Evolutionary conservation across 2,888 invertebrate species (phyloP).

Genomic region (Microdon myrmicae): DNA sequence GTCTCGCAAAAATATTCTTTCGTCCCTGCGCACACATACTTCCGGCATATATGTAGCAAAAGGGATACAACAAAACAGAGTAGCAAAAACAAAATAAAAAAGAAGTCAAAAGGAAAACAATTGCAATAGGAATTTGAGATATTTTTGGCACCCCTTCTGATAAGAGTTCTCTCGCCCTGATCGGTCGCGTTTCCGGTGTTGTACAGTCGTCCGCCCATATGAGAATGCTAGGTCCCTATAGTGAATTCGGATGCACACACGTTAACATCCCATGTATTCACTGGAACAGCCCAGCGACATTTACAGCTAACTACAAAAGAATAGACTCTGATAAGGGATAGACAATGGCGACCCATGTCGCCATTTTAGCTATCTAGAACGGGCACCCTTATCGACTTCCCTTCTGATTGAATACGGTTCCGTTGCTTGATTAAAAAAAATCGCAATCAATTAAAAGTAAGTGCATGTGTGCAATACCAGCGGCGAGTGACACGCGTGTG

Average conservation of each 20-base stretch:
- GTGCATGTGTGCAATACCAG: constrained; percentile 28
- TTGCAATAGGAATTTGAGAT: constrained; percentile 13
- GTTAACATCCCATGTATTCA: constrained; percentile 19
- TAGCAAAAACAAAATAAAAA: constrained; percentile 13
- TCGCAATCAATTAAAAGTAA: constrained; percentile 49
- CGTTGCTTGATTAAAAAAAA: constrained; percentile 51
- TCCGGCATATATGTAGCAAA: constrained; percentile 32
- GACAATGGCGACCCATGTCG: constrained; percentile 32
- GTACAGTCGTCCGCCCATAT: constrained; percentile 37
- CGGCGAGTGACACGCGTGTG: constrained; percentile 36
- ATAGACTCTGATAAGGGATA: constrained; percentile 43
- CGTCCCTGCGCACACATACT: constrained; percentile 20
- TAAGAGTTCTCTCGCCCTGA: constrained; percentile 24
- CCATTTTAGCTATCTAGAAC: constrained; percentile 18
- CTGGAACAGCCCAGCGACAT: constrained; percentile 18
- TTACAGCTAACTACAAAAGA: constrained; percentile 42
- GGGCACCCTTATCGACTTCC: constrained; percentile 46
- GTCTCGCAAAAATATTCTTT: constrained; percentile 20
- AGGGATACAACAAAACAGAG: no score
- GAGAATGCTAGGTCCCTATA: no score
- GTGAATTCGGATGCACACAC: no score
- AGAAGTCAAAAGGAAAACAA: no score
- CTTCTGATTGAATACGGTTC: constrained; percentile 50
- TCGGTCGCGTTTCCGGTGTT: constrained; percentile 21
- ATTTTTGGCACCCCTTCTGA: constrained; percentile 43